Base-by-base conservation (phyloP, 2,888 invertebrate genomes). In the Diarsia rubi region DNA sequence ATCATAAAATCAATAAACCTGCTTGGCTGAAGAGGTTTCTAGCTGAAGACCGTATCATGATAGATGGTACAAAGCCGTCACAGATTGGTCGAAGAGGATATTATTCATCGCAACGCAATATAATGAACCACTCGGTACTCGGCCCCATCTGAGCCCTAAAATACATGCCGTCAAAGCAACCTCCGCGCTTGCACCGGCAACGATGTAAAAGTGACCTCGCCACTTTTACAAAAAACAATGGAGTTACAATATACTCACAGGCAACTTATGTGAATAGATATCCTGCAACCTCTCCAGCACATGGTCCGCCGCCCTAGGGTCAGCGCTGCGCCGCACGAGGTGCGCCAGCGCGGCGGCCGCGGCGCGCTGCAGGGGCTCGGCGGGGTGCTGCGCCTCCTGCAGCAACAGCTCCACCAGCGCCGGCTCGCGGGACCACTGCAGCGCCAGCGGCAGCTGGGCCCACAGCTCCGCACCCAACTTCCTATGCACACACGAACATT, bases 361-460 rank as follows among this genome's bases (percentile, higher is more conserved):
- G 3, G 99, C 98, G 83, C 97, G 97, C 92, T 99, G 98, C 69
- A 99, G 97, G 70, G 98, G 97, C 88, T 98, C 97, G 66, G 98
- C 98, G 0, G 98, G 97, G 94, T 99, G 98, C 86, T 98, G 98
- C 57, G 98, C 97, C 92, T 99, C 98, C 31, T 92, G 92, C 86
- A 98, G 97, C 77, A 98, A 90, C 84, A 97, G 96, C 65, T 97
- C 95, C 84, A 97, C 95, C 44, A 98, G 92, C 65, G 94, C 91
- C 54, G 95, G 94, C 82, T 91, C 90, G 70, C 88, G 86, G 73
- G 90, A 84, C 92, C 92, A 92, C 69, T 89, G 86, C 74, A 90
- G 89, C 3, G 93, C 92, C 27, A 89, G 84, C 0, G 92, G 92
- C 37, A 97, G 89, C 71, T 92, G 90, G 12, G 92, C 89, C 92